Evolutionary conservation across 1,140 invertebrate genomes (phyloP), one percentile per base, ranked within the genome.

Genomic region (Prorops nasuta): DNA sequence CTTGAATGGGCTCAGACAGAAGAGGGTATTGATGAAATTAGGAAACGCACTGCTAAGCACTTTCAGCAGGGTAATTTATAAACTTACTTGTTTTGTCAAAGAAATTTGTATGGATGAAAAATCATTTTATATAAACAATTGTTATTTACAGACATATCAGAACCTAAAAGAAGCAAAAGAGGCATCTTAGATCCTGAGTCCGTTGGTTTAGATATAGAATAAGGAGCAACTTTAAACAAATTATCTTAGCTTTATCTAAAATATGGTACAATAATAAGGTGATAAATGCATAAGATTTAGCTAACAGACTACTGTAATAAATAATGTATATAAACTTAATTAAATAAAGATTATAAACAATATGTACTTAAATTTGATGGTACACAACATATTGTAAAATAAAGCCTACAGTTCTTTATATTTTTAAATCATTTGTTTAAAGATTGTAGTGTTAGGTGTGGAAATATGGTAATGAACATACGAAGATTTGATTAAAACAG

Each of bases 1-100:
- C 77, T 99, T 15, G 96, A 99, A 81, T 99, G 97, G 97, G 96
- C 96, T 0, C 83, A 88, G 31, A 80, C 85, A n/a, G 87, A 87
- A 24, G 89, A 94, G 61, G 83, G 85, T 54, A 77, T 97, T 3
- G 85, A 89, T 14, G 81, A 87, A 51, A 77, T 97, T n/a, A 80
- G 93, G 49, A 90, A 89, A 77, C 85, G 91, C 60, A 95, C 93
- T 0, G 91, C 91, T 0, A 79, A 89, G 64, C 81, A 86, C 54
- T 92, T 86, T 44, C 62, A 80, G 68, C 54, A 66, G 60, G 71
- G 72, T 75, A 67, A 35, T 46, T 1, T 19, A 17, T n/a, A 28
- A 50, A 8, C 37, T 12, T 9, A 51, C 32, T 22, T 3, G n/a
- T 21, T 31, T 32, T 34, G 14, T 15, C 17, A 45, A 28, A 18